These are phyloP conservation scores for Silurus asotus DNA, from an alignment of 2,113 vertebrate species.

Conservation along the genomic window DNA sequence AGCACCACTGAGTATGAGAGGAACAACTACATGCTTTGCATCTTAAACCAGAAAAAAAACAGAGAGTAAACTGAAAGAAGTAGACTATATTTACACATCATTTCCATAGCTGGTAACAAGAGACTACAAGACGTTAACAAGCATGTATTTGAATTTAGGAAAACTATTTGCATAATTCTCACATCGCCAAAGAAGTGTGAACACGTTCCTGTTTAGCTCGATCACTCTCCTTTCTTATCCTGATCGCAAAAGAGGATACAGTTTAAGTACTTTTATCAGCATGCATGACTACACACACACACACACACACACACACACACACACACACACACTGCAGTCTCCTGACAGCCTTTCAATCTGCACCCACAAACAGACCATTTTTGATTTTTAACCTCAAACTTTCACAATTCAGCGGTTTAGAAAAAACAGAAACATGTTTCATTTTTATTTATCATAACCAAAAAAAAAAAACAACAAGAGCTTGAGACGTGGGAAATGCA, in stretches of 20 bases:
- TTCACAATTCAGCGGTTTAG: not conserved
- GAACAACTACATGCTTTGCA: not conserved
- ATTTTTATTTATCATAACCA: not conserved
- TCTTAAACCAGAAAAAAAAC: not conserved
- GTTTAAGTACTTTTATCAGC: too few relatives aligned
- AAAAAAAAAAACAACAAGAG: not conserved
- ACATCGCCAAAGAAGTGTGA: not conserved
- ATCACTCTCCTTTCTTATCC: not conserved
- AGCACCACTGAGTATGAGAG: not conserved
- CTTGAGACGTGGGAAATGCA: too few relatives aligned
- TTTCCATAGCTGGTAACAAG: not conserved
- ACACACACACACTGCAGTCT: not conserved
- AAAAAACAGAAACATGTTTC: not conserved
- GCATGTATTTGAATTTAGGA: not conserved
- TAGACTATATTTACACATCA: too few relatives aligned
- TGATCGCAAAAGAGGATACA: too few relatives aligned
- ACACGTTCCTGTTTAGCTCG: not conserved
- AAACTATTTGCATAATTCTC: not conserved
- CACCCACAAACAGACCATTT: not conserved
- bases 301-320: too few relatives aligned
- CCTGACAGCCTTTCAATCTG: not conserved
- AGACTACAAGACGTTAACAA: not conserved
- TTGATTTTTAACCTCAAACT: not conserved
- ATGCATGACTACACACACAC: too few relatives aligned
- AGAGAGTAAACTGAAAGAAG: not conserved